These are phyloP conservation scores for Orthosia cruda DNA, from an alignment of 2,888 invertebrate species.

Conservation along the genomic window DNA sequence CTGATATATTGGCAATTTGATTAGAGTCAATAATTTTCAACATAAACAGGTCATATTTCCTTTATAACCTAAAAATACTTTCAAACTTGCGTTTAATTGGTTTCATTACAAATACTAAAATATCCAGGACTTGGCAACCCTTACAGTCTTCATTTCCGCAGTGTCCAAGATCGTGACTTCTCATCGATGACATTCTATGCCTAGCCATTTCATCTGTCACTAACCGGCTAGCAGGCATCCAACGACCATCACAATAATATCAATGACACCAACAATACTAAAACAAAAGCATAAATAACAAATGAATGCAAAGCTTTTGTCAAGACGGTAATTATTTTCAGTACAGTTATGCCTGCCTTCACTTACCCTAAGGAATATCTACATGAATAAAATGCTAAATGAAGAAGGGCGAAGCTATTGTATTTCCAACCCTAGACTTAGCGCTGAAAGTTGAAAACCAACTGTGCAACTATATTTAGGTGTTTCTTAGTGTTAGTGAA, in stretches of 20 bases:
- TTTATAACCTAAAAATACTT: too few relatives aligned
- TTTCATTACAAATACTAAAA: too few relatives aligned
- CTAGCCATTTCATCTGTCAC: constrained; percentile 34
- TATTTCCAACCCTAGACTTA: not conserved
- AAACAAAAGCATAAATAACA: constrained; percentile 52
- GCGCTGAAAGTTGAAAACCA: not conserved
- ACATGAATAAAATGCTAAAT: not conserved
- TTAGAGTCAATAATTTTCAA: too few relatives aligned
- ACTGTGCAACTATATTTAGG: not conserved
- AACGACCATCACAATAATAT: constrained; percentile 13
- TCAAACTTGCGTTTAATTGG: too few relatives aligned
- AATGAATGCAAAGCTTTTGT: constrained; percentile 48
- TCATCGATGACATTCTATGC: constrained; percentile 11
- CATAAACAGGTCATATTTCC: too few relatives aligned
- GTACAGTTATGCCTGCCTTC: constrained; percentile 41
- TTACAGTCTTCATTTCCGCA: not conserved
- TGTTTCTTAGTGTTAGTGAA: constrained; percentile 10
- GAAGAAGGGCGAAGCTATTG: not conserved
- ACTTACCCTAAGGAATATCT: not conserved
- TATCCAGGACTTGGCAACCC: too few relatives aligned
- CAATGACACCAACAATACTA: constrained; percentile 31
- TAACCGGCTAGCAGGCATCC: constrained; percentile 13
- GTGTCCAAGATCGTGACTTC: constrained; percentile 10
- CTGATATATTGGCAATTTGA: too few relatives aligned
- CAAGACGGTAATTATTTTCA: constrained; percentile 35